Evolutionary conservation across 2,113 vertebrate genomes (phyloP), one percentile per base, ranked within the genome.

Genomic region (Oreotrochilus melanogaster): DNA sequence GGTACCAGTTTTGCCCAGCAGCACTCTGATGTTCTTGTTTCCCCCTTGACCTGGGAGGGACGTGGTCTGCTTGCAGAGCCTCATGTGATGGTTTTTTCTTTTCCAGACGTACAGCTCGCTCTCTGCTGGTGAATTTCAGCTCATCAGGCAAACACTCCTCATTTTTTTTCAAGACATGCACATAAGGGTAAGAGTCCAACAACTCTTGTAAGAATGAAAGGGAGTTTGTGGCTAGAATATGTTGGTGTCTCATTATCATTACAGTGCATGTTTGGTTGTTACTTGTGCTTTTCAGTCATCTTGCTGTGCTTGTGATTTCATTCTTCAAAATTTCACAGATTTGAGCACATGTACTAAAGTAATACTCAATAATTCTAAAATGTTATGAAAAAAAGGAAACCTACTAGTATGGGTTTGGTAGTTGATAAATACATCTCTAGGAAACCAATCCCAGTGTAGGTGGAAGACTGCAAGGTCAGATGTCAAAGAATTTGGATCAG

Each of bases 151-250:
- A 97, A 99, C 98, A 0, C 98, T 99, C 76, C 99, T 99, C 42
- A 97, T 98, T 94, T 99, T 99, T 97, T 99, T 99, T 95, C 99
- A 99, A 97, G 99, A 99, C 96, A 99, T 99, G 98, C 99, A 99
- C 78, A 99, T 99, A 95, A 97, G 99, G 97, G 99, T 99, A 98
- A 98, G 99, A 97, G 54, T 24, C 24, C 50, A 19, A 9, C 39
- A 39, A 11, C 12, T 39, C 39, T 39, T 39, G 37, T 37, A 31
- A 65, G 54, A 61, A 37, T 28, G 18, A 42, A 31, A 62, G 62
- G 62, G 60, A 56, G 14, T 37, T 94, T 74, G 43, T 78, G 57
- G 33, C 33, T 84, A 27, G n/a, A 62, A 61, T 9, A 30, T 1
- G 2, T 24, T 73, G 23, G 19, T 33, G 25, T 61, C 23, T 79